Conservation (phyloP, 2,888 invertebrate genomes). For the Lottia gigantea region DNA sequence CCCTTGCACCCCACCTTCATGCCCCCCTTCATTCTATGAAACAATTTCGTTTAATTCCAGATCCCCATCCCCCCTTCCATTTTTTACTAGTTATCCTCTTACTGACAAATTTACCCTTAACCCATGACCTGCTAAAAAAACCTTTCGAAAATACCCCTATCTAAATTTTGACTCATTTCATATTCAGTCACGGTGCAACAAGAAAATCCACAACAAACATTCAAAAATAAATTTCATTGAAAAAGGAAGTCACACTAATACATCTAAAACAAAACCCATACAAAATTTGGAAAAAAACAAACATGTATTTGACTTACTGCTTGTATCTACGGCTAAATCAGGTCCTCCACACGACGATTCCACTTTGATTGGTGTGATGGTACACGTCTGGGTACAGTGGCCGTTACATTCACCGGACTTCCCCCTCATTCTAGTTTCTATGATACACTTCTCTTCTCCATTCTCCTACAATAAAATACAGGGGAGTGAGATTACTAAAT, state of each 20-base stretch:
- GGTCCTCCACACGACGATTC: slow-evolving; percentile 42
- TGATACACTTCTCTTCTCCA: slow-evolving; percentile 63
- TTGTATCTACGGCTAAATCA: slow-evolving; percentile 29
- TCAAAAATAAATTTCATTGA: too few relatives aligned
- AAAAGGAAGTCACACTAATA: too few relatives aligned
- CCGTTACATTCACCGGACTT: slow-evolving; percentile 52
- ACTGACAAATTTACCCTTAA: too few relatives aligned
- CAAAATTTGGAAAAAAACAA: neutral
- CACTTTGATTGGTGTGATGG: slow-evolving; percentile 52
- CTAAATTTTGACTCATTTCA: too few relatives aligned
- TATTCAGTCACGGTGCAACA: neutral
- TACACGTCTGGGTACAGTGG: slow-evolving; percentile 58
- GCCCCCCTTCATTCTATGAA: too few relatives aligned
- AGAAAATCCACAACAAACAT: neutral
- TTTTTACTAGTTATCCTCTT: too few relatives aligned
- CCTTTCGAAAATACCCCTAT: too few relatives aligned
- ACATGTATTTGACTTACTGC: neutral
- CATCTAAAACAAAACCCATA: neutral
- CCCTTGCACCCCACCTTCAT: too few relatives aligned
- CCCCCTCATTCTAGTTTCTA: slow-evolving; percentile 57
- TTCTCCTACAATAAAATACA: slow-evolving; percentile 48
- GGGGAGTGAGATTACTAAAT: neutral
- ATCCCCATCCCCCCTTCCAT: too few relatives aligned
- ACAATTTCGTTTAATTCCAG: too few relatives aligned
- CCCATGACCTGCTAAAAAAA: too few relatives aligned